Evolutionary conservation across 2,888 invertebrate species (phyloP), one percentile per base, ranked within the genome.

Genomic region (Spilarctia lutea): DNA sequence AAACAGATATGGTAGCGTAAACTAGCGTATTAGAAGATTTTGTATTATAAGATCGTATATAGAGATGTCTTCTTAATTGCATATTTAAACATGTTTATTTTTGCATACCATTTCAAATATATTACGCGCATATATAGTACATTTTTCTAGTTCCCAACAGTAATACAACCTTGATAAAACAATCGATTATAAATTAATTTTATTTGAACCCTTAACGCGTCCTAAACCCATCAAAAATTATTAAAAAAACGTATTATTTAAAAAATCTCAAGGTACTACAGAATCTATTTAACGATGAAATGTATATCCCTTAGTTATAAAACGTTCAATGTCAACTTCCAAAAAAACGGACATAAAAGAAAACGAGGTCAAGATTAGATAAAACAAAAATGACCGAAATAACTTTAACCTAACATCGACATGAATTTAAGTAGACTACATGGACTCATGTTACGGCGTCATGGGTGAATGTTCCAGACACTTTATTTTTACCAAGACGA

Each of bases 321-420:
- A 60, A 60, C 3, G 67, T 42, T 68, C 45, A 68, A 68, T 68
- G 67, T 45, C 24, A 45, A 42, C 67, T 27, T 3, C 30, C 18
- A 20, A 16, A 30, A n/a, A 30, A 45, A 45, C 10, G 18, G 27
- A 30, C n/a, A 8, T 27, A 68, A 45, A 66, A 42, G 45, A 68
- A 67, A 68, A 30, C 30, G 45, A 68, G 67, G 67, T 45, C 45
- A 45, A 68, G 45, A 45, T 45, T 45, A 27, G 13, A 68, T 45
- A 45, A 30, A 68, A 10, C 45, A 68, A 68, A 68, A 10, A 18
- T 10, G 67, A 45, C 30, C 67, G 16, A 27, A 60, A 60, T 60
- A 27, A 60, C 27, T 45, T n/a, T 30, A 45, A 27, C 27, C 18
- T 45, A 45, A 68, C 66, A 42, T 16, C 33, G 16, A 67, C 66